Evolutionary conservation across 2,888 invertebrate species (phyloP).

Genomic region (Cordilura impudica): DNA sequence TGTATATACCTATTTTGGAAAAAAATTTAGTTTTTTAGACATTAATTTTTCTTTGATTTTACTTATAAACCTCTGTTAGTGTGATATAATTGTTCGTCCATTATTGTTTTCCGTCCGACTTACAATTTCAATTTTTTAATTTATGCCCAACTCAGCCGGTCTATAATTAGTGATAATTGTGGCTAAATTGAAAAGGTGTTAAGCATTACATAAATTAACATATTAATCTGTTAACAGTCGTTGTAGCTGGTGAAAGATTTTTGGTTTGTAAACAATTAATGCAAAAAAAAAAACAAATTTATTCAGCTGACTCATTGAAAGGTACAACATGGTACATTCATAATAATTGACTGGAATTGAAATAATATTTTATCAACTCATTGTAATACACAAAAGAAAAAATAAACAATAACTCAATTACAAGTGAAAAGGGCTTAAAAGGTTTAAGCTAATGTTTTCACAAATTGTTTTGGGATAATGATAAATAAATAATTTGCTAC

Average conservation of each 20-base stretch:
- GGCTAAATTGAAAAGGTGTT: slow-evolving; percentile 44
- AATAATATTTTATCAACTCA: background rate
- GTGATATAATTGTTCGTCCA: no score
- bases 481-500: no score
- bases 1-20: no score
- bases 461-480: background rate
- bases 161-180: slow-evolving; percentile 52
- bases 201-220: slow-evolving; percentile 15
- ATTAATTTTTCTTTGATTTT: no score
- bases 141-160: slow-evolving; percentile 13
- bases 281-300: background rate
- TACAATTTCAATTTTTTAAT: no score
- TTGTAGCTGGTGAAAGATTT: slow-evolving; percentile 4
- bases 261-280: background rate
- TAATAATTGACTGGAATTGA: background rate
- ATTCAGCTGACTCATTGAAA: background rate
- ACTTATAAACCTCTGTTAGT: no score
- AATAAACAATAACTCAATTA: background rate
- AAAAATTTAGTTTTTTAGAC: no score
- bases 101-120: no score
- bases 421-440: background rate
- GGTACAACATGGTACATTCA: background rate
- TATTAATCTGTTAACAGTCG: background rate
- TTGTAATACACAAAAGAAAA: background rate
- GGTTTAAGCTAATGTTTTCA: background rate